Conservation (phyloP, 2,888 invertebrate genomes). For the Eucera pruinosa region DNA sequence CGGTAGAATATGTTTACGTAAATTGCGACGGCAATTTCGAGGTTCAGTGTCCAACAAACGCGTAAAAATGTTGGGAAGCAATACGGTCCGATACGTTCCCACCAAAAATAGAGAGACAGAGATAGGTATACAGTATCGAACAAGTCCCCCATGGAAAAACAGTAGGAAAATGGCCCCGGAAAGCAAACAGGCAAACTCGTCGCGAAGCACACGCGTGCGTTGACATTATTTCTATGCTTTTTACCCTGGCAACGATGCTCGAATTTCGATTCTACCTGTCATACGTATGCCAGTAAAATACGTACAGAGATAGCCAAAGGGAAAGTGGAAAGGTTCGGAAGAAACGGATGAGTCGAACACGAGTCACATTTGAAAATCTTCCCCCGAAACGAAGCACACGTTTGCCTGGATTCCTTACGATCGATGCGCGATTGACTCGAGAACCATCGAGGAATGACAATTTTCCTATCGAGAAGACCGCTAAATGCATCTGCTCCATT, state of each 20-base stretch:
- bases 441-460: constrained; percentile 1
- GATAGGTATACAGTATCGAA: background rate
- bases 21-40: background rate
- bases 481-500: background rate
- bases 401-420: constrained; percentile 6
- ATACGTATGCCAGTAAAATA: background rate
- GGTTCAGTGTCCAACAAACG: background rate
- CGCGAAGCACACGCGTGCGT: too few species aligned
- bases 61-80: constrained; percentile 11
- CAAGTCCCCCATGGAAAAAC: constrained; percentile 16
- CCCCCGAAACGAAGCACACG: background rate
- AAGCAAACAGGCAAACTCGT: constrained; percentile 1
- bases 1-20: background rate
- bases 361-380: background rate
- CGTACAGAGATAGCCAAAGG: background rate
- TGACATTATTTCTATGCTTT: background rate
- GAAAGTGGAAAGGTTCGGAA: background rate
- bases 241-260: constrained; percentile 1
- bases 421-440: constrained; percentile 12
- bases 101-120: constrained; percentile 4
- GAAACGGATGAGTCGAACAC: too few species aligned
- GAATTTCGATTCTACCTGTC: background rate
- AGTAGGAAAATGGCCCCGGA: constrained; percentile 14
- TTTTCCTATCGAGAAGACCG: constrained; percentile 22
- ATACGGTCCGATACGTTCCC: background rate